Evolutionary conservation across 2,113 vertebrate genomes (phyloP), one percentile per base, ranked within the genome.

Genomic region (Trematomus loennbergii): DNA sequence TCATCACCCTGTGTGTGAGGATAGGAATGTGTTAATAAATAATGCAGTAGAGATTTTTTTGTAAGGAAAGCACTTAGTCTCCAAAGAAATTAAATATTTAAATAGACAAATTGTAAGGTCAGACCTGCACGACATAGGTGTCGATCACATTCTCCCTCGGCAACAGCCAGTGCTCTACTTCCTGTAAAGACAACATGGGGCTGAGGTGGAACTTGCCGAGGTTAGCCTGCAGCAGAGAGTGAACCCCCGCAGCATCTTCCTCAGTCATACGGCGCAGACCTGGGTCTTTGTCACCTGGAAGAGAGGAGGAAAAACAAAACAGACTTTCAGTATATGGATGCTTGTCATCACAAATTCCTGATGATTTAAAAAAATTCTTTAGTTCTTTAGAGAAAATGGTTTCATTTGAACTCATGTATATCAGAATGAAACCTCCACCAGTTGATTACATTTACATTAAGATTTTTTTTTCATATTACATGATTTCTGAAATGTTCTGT

Each of bases 41-140:
- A 46, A 29, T 15, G 20, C 64, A 46, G 9, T 9, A 13, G 13
- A 45, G 18, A 33, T 40, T 12, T 20, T 18, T 46, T 9, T 54
- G 9, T 2, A 45, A 52, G 20, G 9, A 48, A 10, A 12, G 18
- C 60, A 17, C 15, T 5, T 9, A 18, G 6, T 12, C 20, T 69
- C 36, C n/a, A 11, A 20, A 72, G 12, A 50, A 67, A 70, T 55
- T 33, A 22, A 59, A 54, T 61, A 13, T 13, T 50, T 7, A 9
- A 7, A 12, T 3, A n/a, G 29, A 20, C 12, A 29, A 63, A 48
- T n/a, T 54, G 22, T 62, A 22, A 69, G 9, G 17, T 76, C 96
- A 93, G 81, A 98, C 98, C 97, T 99, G 96, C 2, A 98, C 96
- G 78, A 99, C 96, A 0, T 96, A 98, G 68, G 97, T 98, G 93